Evolutionary conservation across 2,113 vertebrate species (phyloP), one percentile per base, ranked within the genome.

Genomic region (Erythrolamprus reginae): DNA sequence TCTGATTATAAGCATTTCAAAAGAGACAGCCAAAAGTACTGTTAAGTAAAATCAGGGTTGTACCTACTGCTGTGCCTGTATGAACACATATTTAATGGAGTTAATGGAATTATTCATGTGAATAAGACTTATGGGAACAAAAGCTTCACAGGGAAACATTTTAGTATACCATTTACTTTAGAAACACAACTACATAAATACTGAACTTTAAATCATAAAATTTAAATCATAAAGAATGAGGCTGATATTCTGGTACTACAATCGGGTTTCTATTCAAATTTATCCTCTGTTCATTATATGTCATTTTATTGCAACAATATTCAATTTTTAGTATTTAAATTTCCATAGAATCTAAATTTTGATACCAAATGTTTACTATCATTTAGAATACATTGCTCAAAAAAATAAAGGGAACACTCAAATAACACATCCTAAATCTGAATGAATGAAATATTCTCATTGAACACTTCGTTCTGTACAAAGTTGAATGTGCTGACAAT

Each of bases 261-360:
- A 28, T 1, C 58, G 61, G 70, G 26, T 88, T 94, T 86, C 33
- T 89, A 19, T 50, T 89, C 42, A 91, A 42, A 93, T 90, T 89
- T 88, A 89, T 10, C 47, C 38, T 45, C 48, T 88, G 88, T 0
- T 91, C 55, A 87, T 45, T 12, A 89, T 85, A 92, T 65, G 87
- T 45, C 70, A 87, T 92, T n/a, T 85, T 91, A 5, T 77, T 90
- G 42, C 19, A 87, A 33, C 26, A 92, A 33, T n/a, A 17, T 21
- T 82, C 33, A 23, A 86, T 77, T 93, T 94, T 90, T 92, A 89
- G 84, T 65, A 93, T 42, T 28, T 92, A 92, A 92, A 92, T 28
- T 45, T 91, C 65, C 38, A 92, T 53, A 61, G n/a, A 10, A 21
- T 65, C 24, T 58, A 89, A 91, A 90, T 88, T 91, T n/a, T 85